phyloP scores from a whole-genome alignment of 1,140 invertebrate genomes.

The Thaumatotibia leucotreta region DNA sequence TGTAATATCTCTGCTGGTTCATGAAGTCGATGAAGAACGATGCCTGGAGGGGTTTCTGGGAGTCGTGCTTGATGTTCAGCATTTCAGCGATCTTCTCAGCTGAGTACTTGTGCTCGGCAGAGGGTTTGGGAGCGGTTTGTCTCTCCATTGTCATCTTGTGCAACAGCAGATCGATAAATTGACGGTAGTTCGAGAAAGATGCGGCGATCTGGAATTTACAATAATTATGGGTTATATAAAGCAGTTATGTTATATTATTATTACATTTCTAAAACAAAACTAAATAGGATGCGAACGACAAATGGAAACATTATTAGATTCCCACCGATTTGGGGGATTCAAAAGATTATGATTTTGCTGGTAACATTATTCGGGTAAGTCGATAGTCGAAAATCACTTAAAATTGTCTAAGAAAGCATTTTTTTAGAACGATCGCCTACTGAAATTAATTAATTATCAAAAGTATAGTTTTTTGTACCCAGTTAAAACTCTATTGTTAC shows the following conservation, averaged over 20 bases:
- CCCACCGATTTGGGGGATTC: neutral
- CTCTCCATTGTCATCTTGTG: conserved; percentile 37
- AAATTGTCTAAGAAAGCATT: neutral
- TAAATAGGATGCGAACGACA: neutral
- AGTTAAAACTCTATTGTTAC: neutral
- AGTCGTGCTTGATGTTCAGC: conserved; percentile 76
- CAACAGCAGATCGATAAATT: conserved; percentile 62
- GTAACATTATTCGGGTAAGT: neutral
- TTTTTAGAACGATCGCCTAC: no score
- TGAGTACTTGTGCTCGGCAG: conserved; percentile 47
- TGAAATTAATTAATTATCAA: no score
- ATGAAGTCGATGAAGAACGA: conserved; percentile 63
- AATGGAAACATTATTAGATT: neutral
- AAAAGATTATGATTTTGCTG: neutral
- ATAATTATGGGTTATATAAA: neutral
- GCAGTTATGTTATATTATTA: neutral
- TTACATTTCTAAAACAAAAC: neutral
- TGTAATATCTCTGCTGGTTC: conserved; percentile 67
- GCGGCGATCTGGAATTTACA: conserved; percentile 37
- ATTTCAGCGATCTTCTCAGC: conserved; percentile 76
- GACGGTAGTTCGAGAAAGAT: conserved; percentile 74
- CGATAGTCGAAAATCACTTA: no score
- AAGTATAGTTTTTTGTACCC: neutral
- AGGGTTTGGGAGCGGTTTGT: conserved; percentile 14
- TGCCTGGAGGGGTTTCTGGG: conserved; percentile 78